Evolutionary conservation across 2,113 vertebrate genomes (phyloP), one percentile per base, ranked within the genome.

Genomic region (Semicossyphus pulcher): DNA sequence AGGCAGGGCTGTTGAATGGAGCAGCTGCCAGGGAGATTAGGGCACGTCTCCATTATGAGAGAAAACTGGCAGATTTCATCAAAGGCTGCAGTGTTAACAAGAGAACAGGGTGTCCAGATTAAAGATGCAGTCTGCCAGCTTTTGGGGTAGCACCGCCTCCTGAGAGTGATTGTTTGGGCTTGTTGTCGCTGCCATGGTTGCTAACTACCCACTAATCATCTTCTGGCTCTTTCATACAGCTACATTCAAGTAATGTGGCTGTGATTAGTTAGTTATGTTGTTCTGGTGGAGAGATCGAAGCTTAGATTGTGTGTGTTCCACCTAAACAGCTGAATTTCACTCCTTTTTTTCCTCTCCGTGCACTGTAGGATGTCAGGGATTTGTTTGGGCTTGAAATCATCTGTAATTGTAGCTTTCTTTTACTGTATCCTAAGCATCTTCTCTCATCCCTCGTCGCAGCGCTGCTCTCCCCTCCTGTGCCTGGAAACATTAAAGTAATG

Each of bases 11-110:
- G 56, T 41, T 92, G 90, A 93, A 93, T 92, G 80, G 86, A 87
- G 78, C 93, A 94, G 92, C 93, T 94, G 93, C 91, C 86, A 63
- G 39, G 62, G 83, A 91, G 91, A 92, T 93, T 92, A 93, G 87
- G 85, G 69, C 85, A 80, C 68, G 80, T 91, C 87, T 86, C 86
- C 82, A 84, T 89, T 88, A 87, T 88, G 71, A 86, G 76, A 45
- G 28, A 76, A 91, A 92, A 84, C 87, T 81, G 80, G 86, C 80
- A 80, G 85, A 77, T 87, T 86, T 85, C 85, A 91, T 93, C 90
- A 92, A 92, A 93, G 88, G 87, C 69, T 39, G 54, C 84, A 76
- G 90, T 89, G 88, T 89, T 90, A 88, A 92, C 78, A 90, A 62
- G 83, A 84, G 88, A 87, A 84, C 77, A 86, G 83, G 89, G 87